Conservation (phyloP, 2,113 vertebrate genomes). For the Vombatus ursinus region DNA sequence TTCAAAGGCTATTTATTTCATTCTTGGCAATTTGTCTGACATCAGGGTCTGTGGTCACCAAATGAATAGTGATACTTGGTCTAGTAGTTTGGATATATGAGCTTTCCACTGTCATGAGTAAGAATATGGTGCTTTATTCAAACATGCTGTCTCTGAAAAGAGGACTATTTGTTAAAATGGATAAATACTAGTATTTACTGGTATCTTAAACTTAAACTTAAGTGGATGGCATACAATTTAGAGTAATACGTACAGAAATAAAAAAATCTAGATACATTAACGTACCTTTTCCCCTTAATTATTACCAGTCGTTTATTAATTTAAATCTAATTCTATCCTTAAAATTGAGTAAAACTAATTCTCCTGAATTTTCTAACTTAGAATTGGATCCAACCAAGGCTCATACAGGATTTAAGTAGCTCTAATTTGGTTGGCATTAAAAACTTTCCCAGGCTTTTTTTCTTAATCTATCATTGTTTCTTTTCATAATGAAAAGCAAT, state of each 20-base stretch:
- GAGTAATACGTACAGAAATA: background rate
- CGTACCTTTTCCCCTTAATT: slow-evolving; percentile 18
- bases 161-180: background rate
- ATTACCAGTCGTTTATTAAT: background rate
- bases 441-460: background rate
- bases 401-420: background rate
- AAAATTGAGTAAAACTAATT: slow-evolving; percentile 41
- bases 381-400: background rate
- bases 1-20: background rate
- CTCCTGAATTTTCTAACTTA: background rate
- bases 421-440: background rate
- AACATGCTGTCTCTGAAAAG: background rate
- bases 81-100: background rate
- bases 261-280: background rate
- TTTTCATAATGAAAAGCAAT: background rate
- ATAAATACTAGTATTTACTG: background rate
- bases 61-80: background rate
- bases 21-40: background rate
- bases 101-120: background rate
- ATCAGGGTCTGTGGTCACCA: background rate
- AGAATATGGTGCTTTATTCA: background rate
- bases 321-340: background rate
- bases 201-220: background rate
- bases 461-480: slow-evolving; percentile 19
- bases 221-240: background rate